Base-by-base conservation (phyloP, 2,797 vertebrate species). In the Gymnodraco acuticeps region DNA sequence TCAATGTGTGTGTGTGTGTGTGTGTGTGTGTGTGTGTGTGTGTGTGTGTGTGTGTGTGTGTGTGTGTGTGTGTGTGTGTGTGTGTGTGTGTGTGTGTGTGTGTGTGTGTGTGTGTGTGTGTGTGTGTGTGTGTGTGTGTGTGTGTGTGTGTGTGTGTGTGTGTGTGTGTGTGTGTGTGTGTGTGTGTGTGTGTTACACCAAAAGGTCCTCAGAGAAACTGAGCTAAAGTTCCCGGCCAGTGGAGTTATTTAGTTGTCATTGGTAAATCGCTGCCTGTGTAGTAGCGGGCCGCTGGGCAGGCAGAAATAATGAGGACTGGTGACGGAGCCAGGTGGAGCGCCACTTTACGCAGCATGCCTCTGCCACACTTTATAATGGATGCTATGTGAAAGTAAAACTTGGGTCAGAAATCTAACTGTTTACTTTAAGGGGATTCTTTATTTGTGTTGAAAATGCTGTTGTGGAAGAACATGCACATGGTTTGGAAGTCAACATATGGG, bases 301-400 rank as follows among this genome's bases (percentile, higher is more conserved):
- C 68, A 85, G 75, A 81, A 85, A 90, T 90, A 91, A 93, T 82
- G 84, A 90, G 87, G 81, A 74, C 65, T 63, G 71, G 77, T 48
- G 78, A 86, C 13, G 19, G 75, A 78, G 84, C 80, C 92, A 88
- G 88, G 88, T 90, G 87, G 83, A 87, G 77, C 84, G 47, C 78
- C 73, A 12, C 79, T 92, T 83, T 81, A 90, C 83, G 77, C 85
- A 81, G 77, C 63, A 50, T 62, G 84, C 81, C 81, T 89, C 81
- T 46, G 84, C 71, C 80, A n/a, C 20, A 53, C 83, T 88, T 65
- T 77, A 67, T 88, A 88, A 88, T 80, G 74, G 83, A 72, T 88
- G 85, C 85, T 81, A 46, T 53, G 59, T 58, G 73, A 61, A 70
- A 77, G 59, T 67, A 75, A 78, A 78, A 84, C 55, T 67, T n/a